These are phyloP conservation scores for Cottus gobio DNA, from an alignment of 2,113 vertebrate genomes.

Conservation along the genomic window DNA sequence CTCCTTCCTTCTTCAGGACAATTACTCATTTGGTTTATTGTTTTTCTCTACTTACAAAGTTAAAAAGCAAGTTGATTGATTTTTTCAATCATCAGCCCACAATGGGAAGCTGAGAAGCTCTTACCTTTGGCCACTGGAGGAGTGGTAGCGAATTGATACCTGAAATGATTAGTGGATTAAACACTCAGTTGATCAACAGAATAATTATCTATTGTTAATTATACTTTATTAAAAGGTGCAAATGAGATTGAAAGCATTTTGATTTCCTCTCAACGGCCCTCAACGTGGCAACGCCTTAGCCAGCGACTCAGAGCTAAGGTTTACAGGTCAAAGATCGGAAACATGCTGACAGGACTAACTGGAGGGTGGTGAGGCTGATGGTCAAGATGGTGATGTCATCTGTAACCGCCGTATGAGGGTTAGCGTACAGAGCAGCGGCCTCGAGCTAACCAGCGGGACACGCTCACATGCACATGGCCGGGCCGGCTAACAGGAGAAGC, in stretches of 20 bases:
- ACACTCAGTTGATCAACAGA: background rate
- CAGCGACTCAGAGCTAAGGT: no score
- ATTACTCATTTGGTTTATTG: background rate
- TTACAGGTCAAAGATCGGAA: no score
- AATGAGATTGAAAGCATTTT: no score
- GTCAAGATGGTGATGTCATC: no score
- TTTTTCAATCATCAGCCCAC: conserved; percentile 2
- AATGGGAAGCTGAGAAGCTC: background rate
- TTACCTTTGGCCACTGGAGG: background rate
- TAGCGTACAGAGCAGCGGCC: no score
- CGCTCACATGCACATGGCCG: background rate
- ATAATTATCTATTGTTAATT: background rate
- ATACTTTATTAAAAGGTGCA: no score
- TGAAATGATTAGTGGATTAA: background rate
- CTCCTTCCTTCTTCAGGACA: background rate
- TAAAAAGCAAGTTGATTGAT: background rate
- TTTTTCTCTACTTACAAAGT: background rate
- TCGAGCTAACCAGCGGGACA: background rate
- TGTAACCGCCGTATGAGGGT: no score
- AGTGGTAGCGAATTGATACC: background rate
- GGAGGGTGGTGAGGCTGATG: no score
- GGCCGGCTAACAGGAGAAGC: no score
- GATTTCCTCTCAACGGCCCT: no score
- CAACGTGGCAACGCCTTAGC: no score
- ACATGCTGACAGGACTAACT: no score